These are phyloP conservation scores for Drosophila grimshawi DNA, from an alignment of 1,140 invertebrate species.

Conservation along the genomic window DNA sequence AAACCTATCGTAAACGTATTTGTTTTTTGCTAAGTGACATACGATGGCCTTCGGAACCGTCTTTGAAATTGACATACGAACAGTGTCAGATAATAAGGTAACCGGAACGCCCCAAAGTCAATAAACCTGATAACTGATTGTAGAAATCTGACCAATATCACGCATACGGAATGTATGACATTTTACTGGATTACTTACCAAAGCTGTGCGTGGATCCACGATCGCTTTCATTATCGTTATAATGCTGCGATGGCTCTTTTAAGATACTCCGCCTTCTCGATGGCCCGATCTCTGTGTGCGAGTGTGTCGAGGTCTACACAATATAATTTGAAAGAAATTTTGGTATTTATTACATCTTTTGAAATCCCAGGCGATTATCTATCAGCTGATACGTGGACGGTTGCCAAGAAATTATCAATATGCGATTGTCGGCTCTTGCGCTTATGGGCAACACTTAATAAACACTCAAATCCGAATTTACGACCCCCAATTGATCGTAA, in stretches of 20 bases:
- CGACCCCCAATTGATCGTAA: conserved; percentile 42
- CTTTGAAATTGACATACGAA: conserved; percentile 16
- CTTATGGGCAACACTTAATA: conserved; percentile 27
- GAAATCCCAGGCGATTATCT: conserved; percentile 47
- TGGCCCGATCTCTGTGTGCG: conserved; percentile 84
- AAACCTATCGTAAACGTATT: conserved; percentile 23
- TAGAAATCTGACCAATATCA: conserved; percentile 8
- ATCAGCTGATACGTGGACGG: conserved; percentile 1
- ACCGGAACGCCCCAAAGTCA: conserved; percentile 3
- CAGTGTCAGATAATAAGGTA: conserved; percentile 5
- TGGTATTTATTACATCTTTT: conserved; percentile 15
- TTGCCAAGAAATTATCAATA: conserved; percentile 29
- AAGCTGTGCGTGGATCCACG: conserved; percentile 72
- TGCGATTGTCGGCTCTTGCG: background rate
- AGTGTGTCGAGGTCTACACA: conserved; percentile 75
- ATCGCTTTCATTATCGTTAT: conserved; percentile 79
- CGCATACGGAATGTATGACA: conserved; percentile 23
- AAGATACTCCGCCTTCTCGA: conserved; percentile 88
- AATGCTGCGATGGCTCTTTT: conserved; percentile 84
- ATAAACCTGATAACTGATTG: conserved; percentile 20
- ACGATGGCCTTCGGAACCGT: conserved; percentile 19
- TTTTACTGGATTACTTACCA: conserved; percentile 54
- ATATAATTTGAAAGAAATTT: conserved; percentile 2
- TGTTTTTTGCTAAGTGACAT: conserved; percentile 17
- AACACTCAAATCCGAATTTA: conserved; percentile 61